Base-by-base conservation (phyloP, 2,888 invertebrate genomes). In the Drosophila dives region DNA sequence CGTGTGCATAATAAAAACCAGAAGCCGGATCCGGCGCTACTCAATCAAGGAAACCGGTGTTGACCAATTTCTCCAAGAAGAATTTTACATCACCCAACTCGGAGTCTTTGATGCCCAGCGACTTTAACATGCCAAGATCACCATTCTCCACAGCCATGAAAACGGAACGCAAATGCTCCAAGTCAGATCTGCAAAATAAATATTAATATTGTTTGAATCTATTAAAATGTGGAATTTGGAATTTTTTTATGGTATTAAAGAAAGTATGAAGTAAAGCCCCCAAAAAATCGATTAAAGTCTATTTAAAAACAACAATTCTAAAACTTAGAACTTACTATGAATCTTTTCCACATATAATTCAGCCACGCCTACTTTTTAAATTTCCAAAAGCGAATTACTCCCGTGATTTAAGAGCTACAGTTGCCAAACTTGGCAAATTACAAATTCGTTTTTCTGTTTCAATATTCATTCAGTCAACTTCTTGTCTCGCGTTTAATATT, bases 131-230 rank as follows among this genome's bases (percentile, higher is more conserved):
- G 71, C 98, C 98, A 73, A 98, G 94, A 93, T 98, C 98, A 17
- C 98, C 98, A 92, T 98, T 98, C 93, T 98, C 98, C 38, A 98
- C 98, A 12, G 98, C 98, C 96, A 98, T 97, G 94, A 98, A 98
- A 36, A 98, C 98, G 2, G 97, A 97, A 92, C 98, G 96, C 74
- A 98, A 94, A 92, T 98, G 98, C 92, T 98, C 98, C 92, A 98
- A 94, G 92, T 98, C 98, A 8, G 97, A 96, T 80, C 98, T 95
- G 96, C 95, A 89, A 84, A 38, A 6, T 15, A 23, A 15, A 23
- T 45, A 4, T 23, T 2, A 15, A 45, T 45, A 23, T 45, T 23
- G 3, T 8, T 20, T 45, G 12, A 45, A 15, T 23, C 15, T 23
- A 15, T 5, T 23, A 15, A 45, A 45, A 45, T n/a, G 20, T 55